A percentile compares a stretch with the other conserved stretches of the same genome.
Evolutionary conservation across 2,113 vertebrate genomes (phyloP).

Genomic region (Shinisaurus crocodilurus): DNA sequence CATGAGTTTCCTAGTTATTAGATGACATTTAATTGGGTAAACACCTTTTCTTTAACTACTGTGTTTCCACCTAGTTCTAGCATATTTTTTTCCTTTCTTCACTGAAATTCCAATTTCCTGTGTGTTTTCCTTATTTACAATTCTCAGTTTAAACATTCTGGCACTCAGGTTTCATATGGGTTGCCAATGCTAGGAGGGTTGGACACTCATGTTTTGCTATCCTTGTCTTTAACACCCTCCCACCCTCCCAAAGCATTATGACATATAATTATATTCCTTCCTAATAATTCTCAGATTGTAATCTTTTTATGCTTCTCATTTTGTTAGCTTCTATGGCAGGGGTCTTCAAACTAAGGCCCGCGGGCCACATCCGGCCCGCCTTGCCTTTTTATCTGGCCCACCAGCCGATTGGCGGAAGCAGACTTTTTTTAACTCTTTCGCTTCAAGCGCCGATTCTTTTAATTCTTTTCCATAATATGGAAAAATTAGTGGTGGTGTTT

Average conservation of each 20-base stretch:
- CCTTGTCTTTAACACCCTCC: neutral
- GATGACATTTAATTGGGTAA: neutral
- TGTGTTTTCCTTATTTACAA: neutral
- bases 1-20: neutral
- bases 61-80: neutral
- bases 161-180: neutral
- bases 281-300: neutral
- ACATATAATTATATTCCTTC: neutral
- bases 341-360: no score
- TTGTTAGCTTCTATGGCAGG: no score
- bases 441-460: no score
- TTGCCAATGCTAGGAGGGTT: neutral
- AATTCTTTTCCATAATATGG: no score
- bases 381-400: no score
- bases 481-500: no score
- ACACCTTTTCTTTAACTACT: neutral
- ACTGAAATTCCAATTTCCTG: conserved; percentile 23
- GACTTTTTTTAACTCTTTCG: no score
- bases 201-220: neutral
- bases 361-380: no score
- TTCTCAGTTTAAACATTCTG: neutral
- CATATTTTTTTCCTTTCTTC: neutral
- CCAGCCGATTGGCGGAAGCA: no score
- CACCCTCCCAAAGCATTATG: neutral
- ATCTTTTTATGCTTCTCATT: neutral